Base-by-base conservation (phyloP, 2,113 vertebrate species). In the Enhydra lutris region DNA sequence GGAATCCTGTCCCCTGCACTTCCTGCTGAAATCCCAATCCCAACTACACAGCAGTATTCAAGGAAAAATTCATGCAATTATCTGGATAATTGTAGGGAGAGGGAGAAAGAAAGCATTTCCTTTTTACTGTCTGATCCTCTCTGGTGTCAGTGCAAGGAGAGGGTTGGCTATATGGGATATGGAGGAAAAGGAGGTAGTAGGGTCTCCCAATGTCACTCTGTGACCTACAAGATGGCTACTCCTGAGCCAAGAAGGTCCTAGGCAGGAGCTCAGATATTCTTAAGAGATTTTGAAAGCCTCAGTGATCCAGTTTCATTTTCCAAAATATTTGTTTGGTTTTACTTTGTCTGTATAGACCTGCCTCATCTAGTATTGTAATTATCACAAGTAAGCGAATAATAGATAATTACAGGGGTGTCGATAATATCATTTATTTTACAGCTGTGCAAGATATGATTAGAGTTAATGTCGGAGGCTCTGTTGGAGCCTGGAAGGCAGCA, bases 51-150 rank as follows among this genome's bases (percentile, higher is more conserved):
- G 76, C 76, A 86, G 87, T 97, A 88, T 96, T 95, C 71, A 94
- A 95, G 92, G 93, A 97, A 97, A 95, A 96, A 97, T 97, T 97
- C 95, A 93, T 85, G 94, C 95, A 97, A 98, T 98, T 98, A 98
- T 97, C 91, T 0, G 23, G 92, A 98, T 98, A 98, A 97, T 97
- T 97, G 94, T 86, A 92, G 26, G 73, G 73, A 47, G 67, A 34
- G 13, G 31, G 67, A 57, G 23, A 69, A 29, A 59, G 65, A 89
- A 83, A 9, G 14, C 1, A 96, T 97, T 98, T 73, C 67, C 69
- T 65, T 95, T 92, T 96, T 84, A 97, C 96, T 97, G 95, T 96
- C 45, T 50, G 50, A n/a, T 85, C 52, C 26, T 91, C 89, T 95
- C 63, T 79, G 76, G 71, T 95, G 65, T 92, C 83, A 96, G 74